These are phyloP conservation scores for Epinotia demarniana DNA, from an alignment of 2,888 invertebrate species.

Conservation along the genomic window DNA sequence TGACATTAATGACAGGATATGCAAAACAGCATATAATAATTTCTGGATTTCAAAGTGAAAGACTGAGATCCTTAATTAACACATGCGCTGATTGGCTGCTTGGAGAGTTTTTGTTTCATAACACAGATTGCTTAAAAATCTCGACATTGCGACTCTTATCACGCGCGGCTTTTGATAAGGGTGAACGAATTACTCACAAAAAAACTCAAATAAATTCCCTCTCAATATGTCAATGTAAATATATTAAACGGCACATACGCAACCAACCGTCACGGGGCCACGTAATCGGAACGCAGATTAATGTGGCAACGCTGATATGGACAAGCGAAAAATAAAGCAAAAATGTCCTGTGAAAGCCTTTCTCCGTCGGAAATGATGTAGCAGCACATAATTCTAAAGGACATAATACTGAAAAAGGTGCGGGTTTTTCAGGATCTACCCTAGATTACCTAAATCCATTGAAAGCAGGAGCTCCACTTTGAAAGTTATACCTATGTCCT, in stretches of 20 bases:
- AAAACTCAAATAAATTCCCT: conserved; percentile 58
- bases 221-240: conserved; percentile 43
- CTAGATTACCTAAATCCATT: conserved; percentile 8
- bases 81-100: neutral
- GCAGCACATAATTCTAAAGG: conserved; percentile 17
- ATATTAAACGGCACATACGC: conserved; percentile 35
- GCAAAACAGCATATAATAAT: too few species aligned
- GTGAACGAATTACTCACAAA: conserved; percentile 60
- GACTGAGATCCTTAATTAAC: neutral
- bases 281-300: conserved; percentile 35
- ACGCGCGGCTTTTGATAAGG: conserved; percentile 60
- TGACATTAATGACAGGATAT: neutral
- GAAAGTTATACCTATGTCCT: neutral
- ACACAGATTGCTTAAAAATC: conserved; percentile 54
- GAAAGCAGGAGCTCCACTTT: neutral
- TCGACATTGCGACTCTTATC: conserved; percentile 55
- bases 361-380: conserved; percentile 9
- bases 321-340: conserved; percentile 7
- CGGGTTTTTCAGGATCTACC: neutral
- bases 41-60: neutral
- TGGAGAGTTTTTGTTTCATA: conserved; percentile 16
- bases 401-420: neutral
- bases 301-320: conserved; percentile 23
- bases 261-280: conserved; percentile 23
- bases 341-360: neutral